Percentiles rank a stretch among this genome's conserved stretches.
phyloP scores from a whole-genome alignment of 2,888 invertebrate species.

The Halocaridina rubra region DNA sequence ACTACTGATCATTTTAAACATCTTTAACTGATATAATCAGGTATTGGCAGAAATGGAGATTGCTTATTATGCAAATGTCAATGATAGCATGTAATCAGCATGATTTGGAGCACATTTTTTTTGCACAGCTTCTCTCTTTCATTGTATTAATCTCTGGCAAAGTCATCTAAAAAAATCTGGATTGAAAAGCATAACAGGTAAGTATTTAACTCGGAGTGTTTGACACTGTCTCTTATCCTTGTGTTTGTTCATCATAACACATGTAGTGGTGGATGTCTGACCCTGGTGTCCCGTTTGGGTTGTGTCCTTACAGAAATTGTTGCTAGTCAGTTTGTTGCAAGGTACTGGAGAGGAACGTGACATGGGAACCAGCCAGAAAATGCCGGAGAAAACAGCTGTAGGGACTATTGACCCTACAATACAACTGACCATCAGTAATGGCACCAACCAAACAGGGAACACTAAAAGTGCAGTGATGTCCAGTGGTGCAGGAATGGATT shows the following conservation, averaged over 20 bases:
- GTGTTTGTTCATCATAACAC: conserved; percentile 44
- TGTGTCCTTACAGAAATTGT: conserved; percentile 59
- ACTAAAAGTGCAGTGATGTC: conserved; percentile 49
- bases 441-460: conserved; percentile 51
- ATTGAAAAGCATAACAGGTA: conserved; percentile 3
- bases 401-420: conserved; percentile 44
- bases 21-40: not conserved
- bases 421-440: conserved; percentile 45
- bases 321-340: conserved; percentile 60
- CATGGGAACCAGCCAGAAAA: conserved; percentile 45
- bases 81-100: conserved; percentile 52
- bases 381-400: conserved; percentile 34
- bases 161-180: conserved; percentile 12
- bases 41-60: conserved; percentile 19
- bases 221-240: conserved; percentile 33
- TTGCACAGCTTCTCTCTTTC: conserved; percentile 48
- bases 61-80: conserved; percentile 44
- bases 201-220: conserved; percentile 37
- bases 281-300: conserved; percentile 54
- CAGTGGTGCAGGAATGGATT: conserved; percentile 48
- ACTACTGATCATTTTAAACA: conserved; percentile 13
- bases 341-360: conserved; percentile 44
- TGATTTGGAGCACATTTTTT: conserved; percentile 47
- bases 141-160: conserved; percentile 34
- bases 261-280: conserved; percentile 43